Conservation (phyloP, 2,888 invertebrate species). For the Sphecodes monilicornis region DNA sequence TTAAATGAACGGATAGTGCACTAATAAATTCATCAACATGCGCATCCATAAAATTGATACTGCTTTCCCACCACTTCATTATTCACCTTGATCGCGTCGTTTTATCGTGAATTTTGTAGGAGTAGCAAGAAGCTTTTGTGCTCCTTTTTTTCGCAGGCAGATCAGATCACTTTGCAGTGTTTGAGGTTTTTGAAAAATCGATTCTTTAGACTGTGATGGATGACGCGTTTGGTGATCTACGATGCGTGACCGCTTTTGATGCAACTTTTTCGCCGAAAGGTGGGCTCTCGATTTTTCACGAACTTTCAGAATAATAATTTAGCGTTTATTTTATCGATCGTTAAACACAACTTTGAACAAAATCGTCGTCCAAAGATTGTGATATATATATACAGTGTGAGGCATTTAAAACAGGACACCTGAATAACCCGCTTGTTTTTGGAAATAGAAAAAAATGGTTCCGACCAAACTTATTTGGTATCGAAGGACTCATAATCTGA, state of each 20-base stretch:
- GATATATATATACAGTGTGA: no score
- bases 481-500: no score
- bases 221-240: slow-evolving; percentile 13
- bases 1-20: neutral
- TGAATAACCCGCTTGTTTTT: no score
- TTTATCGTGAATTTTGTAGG: slow-evolving; percentile 42
- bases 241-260: neutral
- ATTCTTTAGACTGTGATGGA: slow-evolving; percentile 26
- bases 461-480: no score
- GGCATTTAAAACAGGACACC: no score
- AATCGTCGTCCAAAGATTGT: no score
- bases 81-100: slow-evolving; percentile 30
- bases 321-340: neutral
- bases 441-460: no score
- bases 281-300: neutral
- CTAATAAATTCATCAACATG: neutral
- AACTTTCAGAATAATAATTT: neutral
- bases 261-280: neutral
- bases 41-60: neutral
- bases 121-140: neutral
- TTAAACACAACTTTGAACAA: neutral
- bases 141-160: neutral
- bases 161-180: neutral
- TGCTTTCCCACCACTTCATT: neutral
- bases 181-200: slow-evolving; percentile 33